phyloP scores from a whole-genome alignment of 2,888 invertebrate species.

The Xanthia icteritia region DNA sequence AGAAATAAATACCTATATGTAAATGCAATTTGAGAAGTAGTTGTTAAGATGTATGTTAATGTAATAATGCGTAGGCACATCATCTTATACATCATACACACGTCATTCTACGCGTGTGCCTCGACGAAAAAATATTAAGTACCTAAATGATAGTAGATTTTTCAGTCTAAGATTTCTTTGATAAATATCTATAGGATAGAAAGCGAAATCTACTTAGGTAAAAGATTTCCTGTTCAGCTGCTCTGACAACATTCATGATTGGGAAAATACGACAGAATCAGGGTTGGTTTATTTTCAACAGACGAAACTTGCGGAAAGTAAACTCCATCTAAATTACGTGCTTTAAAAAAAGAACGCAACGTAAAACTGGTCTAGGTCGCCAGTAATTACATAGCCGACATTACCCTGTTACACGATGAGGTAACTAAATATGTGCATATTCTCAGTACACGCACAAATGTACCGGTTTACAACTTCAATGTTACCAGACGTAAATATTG shows the following conservation, averaged over 20 bases:
- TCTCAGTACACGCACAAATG: slow-evolving; percentile 24
- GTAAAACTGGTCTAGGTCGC: slow-evolving; percentile 31
- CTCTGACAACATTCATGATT: background rate
- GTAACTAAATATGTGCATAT: slow-evolving; percentile 37
- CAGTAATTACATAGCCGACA: slow-evolving; percentile 22
- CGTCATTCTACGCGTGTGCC: background rate
- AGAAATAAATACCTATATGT: slow-evolving; percentile 13
- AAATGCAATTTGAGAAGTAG: slow-evolving; percentile 6
- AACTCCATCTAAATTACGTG: background rate
- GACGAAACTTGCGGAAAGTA: background rate
- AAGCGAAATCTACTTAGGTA: background rate
- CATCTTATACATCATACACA: background rate
- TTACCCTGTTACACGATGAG: slow-evolving; percentile 28
- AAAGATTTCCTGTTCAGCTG: background rate
- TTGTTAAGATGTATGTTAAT: slow-evolving; percentile 16
- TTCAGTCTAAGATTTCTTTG: too few species aligned
- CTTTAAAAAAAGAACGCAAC: slow-evolving; percentile 14
- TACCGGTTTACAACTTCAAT: slow-evolving; percentile 43
- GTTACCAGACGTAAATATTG: slow-evolving; percentile 54
- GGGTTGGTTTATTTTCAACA: slow-evolving; percentile 6
- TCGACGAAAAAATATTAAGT: background rate
- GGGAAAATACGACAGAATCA: background rate
- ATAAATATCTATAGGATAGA: too few species aligned
- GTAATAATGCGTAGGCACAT: background rate
- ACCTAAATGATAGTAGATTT: too few species aligned